Percentiles rank a stretch among this genome's conserved stretches.
Evolutionary conservation across 2,888 invertebrate genomes (phyloP).

Genomic region (Neocrepidodera transversa): DNA sequence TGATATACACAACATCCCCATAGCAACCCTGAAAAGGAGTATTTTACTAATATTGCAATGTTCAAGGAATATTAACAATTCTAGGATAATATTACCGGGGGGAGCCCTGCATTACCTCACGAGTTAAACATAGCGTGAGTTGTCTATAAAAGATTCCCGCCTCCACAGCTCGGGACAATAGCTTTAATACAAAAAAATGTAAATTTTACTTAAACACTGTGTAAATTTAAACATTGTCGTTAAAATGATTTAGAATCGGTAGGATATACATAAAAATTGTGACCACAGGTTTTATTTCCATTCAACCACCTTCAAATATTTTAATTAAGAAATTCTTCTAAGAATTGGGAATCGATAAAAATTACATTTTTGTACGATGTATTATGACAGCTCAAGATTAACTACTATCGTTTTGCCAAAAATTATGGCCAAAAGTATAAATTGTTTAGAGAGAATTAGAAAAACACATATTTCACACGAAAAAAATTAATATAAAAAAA

Average conservation of each 20-base stretch:
- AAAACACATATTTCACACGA: background rate
- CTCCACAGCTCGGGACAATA: too few relatives aligned
- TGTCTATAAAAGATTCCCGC: too few relatives aligned
- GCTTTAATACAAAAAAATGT: too few relatives aligned
- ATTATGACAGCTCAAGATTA: conserved; percentile 31
- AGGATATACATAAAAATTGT: background rate
- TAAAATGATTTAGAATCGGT: background rate
- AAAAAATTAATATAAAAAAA: background rate
- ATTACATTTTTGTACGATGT: conserved; percentile 25
- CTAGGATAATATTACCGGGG: too few relatives aligned
- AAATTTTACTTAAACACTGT: too few relatives aligned
- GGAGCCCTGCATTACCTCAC: too few relatives aligned
- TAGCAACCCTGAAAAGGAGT: too few relatives aligned
- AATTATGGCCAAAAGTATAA: background rate
- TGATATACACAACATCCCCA: too few relatives aligned
- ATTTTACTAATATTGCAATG: too few relatives aligned
- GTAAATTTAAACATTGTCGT: background rate
- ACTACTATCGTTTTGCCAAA: conserved; percentile 25
- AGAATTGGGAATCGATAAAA: conserved; percentile 13
- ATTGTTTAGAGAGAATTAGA: background rate
- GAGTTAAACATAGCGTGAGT: too few relatives aligned
- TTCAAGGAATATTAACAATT: too few relatives aligned
- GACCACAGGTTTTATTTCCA: background rate
- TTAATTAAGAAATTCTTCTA: conserved; percentile 9
- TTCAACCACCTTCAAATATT: background rate